Evolutionary conservation across 2,113 vertebrate species (phyloP).

Genomic region (Ictalurus punctatus): DNA sequence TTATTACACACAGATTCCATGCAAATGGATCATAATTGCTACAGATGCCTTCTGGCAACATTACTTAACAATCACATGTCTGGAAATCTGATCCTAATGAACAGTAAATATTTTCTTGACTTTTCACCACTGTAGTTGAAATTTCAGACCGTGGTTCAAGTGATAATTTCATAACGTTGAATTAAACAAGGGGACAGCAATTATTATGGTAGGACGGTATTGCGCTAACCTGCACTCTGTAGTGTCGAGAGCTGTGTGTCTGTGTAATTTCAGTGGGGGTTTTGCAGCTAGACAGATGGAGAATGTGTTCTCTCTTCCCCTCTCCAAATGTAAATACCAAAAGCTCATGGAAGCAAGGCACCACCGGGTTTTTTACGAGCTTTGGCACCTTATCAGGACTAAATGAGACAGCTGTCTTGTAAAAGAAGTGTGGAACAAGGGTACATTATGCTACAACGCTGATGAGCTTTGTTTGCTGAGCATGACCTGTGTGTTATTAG

Average conservation of each 20-base stretch:
- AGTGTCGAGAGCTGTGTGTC: neutral
- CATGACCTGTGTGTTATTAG: neutral
- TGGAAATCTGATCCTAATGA: neutral
- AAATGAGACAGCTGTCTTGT: constrained; percentile 17
- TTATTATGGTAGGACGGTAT: neutral
- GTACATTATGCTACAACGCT: neutral
- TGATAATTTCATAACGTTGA: neutral
- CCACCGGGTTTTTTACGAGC: neutral
- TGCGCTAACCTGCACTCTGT: neutral
- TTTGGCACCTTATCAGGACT: neutral
- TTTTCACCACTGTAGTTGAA: neutral
- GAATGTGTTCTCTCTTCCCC: constrained; percentile 10
- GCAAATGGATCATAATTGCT: neutral
- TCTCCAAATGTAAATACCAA: constrained; percentile 29
- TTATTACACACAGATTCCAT: neutral
- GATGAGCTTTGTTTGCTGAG: neutral
- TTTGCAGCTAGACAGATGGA: constrained; percentile 22
- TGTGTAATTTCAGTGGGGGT: constrained; percentile 18
- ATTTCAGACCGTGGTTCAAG: neutral
- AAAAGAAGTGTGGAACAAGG: constrained; percentile 13
- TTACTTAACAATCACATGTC: too few species aligned
- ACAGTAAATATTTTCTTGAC: neutral
- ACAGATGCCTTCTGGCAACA: neutral
- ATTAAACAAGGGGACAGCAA: neutral
- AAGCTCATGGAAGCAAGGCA: constrained; percentile 7